These are phyloP conservation scores for Dromius quadrimaculatus DNA, from an alignment of 2,888 invertebrate genomes.

Conservation along the genomic window DNA sequence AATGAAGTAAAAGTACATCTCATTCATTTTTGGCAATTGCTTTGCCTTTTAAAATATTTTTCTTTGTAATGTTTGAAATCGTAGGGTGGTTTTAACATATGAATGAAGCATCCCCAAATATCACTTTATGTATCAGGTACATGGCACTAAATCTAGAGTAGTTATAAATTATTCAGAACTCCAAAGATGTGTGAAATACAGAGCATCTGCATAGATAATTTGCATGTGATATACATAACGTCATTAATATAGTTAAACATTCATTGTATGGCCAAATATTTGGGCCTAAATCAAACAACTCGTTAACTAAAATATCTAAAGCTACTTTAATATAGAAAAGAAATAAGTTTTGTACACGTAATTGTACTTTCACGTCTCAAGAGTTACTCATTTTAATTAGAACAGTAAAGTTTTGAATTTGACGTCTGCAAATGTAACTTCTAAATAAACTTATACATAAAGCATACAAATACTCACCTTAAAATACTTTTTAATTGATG, in stretches of 20 bases:
- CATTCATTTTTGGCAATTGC: background rate
- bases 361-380: background rate
- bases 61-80: background rate
- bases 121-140: too few species aligned
- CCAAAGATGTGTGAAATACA: constrained; percentile 2
- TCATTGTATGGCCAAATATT: constrained; percentile 32
- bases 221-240: constrained; percentile 13
- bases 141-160: too few species aligned
- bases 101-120: too few species aligned
- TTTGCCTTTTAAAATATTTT: background rate
- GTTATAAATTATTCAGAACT: background rate
- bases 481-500: too few species aligned
- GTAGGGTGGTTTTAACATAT: background rate
- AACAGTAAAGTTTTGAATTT: background rate
- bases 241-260: constrained; percentile 32
- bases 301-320: constrained; percentile 20
- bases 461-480: too few species aligned
- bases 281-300: background rate
- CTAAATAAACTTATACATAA: too few species aligned
- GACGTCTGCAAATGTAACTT: too few species aligned
- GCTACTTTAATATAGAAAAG: background rate
- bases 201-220: background rate
- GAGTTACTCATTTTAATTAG: constrained; percentile 1
- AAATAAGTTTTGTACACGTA: background rate
- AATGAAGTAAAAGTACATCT: background rate